These are phyloP conservation scores for Metopia argyrocephala DNA, from an alignment of 2,888 invertebrate genomes.

Conservation along the genomic window DNA sequence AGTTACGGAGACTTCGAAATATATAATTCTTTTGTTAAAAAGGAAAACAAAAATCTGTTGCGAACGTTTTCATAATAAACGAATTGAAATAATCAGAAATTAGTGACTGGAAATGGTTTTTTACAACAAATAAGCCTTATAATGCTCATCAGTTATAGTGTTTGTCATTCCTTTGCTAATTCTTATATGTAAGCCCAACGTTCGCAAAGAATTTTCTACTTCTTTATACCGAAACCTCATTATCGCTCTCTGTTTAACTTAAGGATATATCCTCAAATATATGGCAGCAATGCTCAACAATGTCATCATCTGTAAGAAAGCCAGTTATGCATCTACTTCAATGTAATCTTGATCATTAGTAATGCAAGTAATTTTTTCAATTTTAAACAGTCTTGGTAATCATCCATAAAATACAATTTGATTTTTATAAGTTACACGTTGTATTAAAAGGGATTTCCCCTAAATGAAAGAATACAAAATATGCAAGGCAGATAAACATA, in stretches of 20 bases:
- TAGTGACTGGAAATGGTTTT: no score
- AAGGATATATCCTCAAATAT: neutral
- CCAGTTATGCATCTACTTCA: constrained; percentile 33
- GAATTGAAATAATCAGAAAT: no score
- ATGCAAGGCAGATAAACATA: no score
- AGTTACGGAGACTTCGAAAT: no score
- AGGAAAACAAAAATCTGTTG: no score
- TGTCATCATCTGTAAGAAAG: constrained; percentile 36
- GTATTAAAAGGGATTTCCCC: no score
- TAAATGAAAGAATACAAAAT: no score
- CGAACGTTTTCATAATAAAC: no score
- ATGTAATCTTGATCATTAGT: constrained; percentile 36
- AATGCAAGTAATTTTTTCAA: constrained; percentile 24
- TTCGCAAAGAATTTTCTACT: neutral
- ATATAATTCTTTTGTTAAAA: no score
- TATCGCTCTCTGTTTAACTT: neutral
- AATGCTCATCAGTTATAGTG: no score
- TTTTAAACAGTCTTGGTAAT: constrained; percentile 18
- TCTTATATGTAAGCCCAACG: neutral
- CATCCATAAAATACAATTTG: neutral
- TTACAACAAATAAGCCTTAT: no score
- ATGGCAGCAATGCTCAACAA: constrained; percentile 16
- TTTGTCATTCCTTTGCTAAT: no score
- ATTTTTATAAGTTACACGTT: neutral
- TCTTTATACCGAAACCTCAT: neutral